phyloP scores from a whole-genome alignment of 2,113 vertebrate species.

The Phyllopteryx taeniolatus region DNA sequence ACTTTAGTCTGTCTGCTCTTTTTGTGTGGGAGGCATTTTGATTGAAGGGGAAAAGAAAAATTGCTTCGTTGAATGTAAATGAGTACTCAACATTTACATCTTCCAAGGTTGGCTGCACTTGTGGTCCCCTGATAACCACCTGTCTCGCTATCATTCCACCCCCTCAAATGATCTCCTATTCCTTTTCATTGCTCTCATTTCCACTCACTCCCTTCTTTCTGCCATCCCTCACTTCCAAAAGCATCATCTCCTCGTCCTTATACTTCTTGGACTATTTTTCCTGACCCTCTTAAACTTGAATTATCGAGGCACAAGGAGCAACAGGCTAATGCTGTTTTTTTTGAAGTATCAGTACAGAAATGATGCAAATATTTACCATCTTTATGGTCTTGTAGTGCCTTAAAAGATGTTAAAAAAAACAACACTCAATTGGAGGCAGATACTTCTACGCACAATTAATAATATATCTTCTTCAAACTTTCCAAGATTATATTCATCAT shows the following conservation, averaged over 20 bases:
- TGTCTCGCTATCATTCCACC: conserved; percentile 20
- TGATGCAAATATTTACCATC: no score
- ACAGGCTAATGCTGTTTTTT: conserved; percentile 5
- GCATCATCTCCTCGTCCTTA: conserved; percentile 6
- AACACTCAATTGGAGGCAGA: no score
- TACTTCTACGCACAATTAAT: no score
- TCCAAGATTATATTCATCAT: no score
- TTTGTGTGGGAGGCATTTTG: conserved; percentile 14
- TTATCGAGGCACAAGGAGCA: conserved; percentile 27
- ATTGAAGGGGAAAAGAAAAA: conserved; percentile 2
- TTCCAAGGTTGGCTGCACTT: conserved; percentile 12
- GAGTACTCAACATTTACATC: conserved; percentile 19
- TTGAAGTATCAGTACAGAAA: no score
- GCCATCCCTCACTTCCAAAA: conserved; percentile 3
- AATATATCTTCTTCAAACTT: no score
- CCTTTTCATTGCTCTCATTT: conserved; percentile 20
- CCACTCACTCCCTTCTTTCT: conserved; percentile 15
- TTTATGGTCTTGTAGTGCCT: no score
- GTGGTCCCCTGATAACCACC: conserved; percentile 19
- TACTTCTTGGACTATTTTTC: conserved; percentile 24
- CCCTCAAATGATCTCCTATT: conserved; percentile 29
- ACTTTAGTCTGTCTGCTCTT: conserved; percentile 9
- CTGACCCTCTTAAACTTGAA: conserved; percentile 21
- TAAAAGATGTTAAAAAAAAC: no score
- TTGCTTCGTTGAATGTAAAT: conserved; percentile 26